Conservation (phyloP, 2,888 invertebrate genomes). For the Troides aeacus region DNA sequence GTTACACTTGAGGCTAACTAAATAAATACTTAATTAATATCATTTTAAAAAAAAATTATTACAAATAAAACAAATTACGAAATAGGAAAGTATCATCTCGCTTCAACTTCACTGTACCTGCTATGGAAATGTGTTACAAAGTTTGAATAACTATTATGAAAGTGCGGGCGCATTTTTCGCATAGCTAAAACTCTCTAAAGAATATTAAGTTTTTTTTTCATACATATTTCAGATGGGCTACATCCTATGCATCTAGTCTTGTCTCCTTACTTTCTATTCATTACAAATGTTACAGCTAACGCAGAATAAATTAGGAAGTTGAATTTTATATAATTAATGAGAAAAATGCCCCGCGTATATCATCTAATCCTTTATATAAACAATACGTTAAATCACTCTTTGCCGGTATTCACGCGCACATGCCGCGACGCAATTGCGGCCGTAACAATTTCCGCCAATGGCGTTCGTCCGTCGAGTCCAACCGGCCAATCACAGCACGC, state of each 20-base stretch:
- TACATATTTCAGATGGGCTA: constrained; percentile 1
- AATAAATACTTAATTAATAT: constrained; percentile 75
- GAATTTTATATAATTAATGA: constrained; percentile 11
- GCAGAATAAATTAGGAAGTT: constrained; percentile 13
- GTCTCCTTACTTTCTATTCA: neutral
- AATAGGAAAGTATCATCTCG: constrained; percentile 39
- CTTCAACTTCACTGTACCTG: constrained; percentile 35
- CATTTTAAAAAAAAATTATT: constrained; percentile 55
- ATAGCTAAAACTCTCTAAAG: neutral
- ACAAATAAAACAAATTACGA: constrained; percentile 51
- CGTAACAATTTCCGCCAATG: constrained; percentile 14
- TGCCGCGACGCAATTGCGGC: constrained; percentile 20
- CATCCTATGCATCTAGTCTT: neutral
- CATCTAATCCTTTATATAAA: constrained; percentile 44
- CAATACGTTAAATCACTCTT: constrained; percentile 37
- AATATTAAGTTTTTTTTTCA: neutral
- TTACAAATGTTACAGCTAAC: neutral
- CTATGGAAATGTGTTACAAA: constrained; percentile 41
- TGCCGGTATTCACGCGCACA: constrained; percentile 25
- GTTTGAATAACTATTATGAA: constrained; percentile 26
- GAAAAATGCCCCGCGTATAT: constrained; percentile 41
- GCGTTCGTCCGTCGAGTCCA: constrained; percentile 15
- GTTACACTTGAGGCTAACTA: constrained; percentile 54
- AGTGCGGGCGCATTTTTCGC: constrained; percentile 33
- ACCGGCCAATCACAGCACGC: constrained; percentile 26